Evolutionary conservation across 2,888 invertebrate species (phyloP), one percentile per base, ranked within the genome.

Genomic region (Drosophila affinis): DNA sequence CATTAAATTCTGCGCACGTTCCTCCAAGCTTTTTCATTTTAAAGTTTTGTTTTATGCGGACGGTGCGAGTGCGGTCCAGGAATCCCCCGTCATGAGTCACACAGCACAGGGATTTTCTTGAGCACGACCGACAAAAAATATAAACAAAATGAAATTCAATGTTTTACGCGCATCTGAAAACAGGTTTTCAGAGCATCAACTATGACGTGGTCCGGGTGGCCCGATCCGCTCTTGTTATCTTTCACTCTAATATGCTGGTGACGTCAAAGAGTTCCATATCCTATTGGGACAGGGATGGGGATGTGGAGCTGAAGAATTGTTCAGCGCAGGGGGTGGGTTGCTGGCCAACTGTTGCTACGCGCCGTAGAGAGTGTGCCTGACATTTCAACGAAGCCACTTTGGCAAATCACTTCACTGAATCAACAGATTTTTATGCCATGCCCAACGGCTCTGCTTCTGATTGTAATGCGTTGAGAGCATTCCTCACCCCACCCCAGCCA

Each of bases 341-440:
- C 48, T 32, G 44, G 56, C 76, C 89, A 89, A 86, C 88, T 89
- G 89, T 89, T 89, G 88, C 88, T 78, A 71, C 29, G 74, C 61
- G 45, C 24, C 29, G 39, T 17, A n/a, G 39, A n/a, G 63, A 53
- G 62, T 68, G 83, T 55, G 83, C 75, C 86, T 87, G 90, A 79
- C 88, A 82, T 87, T 87, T 89, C 53, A 75, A 87, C 90, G 89
- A 90, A 79, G 89, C 89, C 88, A 89, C 90, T 89, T 89, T 85
- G 76, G 83, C 64, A 89, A 87, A 89, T 87, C 89, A 87, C 87
- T 89, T 87, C 88, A 75, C 82, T 89, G 90, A 87, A 85, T 87
- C 87, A 87, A 87, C 87, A 87, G 90, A 89, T 89, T 87, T 81
- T 60, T 76, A 67, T 55, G 83, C 86, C 71, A 81, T 89, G 78